These are phyloP conservation scores for Nautilus pompilius DNA, from an alignment of 1,140 invertebrate genomes.

Conservation along the genomic window DNA sequence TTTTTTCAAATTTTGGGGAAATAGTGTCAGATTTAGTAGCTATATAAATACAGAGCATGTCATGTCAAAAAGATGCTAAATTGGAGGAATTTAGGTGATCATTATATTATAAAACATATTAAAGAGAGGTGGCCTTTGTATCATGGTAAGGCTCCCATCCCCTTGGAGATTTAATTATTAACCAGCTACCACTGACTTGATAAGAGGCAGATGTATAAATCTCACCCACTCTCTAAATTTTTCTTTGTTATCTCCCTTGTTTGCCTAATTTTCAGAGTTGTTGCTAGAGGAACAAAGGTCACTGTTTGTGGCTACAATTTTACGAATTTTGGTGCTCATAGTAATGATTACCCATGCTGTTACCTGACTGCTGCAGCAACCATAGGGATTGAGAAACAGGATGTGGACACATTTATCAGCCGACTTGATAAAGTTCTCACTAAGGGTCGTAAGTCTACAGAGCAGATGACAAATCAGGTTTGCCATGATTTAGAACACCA, in stretches of 20 bases:
- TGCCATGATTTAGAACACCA: background rate
- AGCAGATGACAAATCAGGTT: background rate
- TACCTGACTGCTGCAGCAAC: constrained; percentile 72
- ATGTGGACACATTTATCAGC: constrained; percentile 67
- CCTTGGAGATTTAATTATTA: background rate
- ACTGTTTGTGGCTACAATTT: constrained; percentile 41
- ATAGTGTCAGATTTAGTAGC: no score
- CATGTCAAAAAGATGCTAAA: no score
- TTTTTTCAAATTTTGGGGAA: no score
- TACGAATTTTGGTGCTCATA: constrained; percentile 69
- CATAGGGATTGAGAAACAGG: constrained; percentile 67
- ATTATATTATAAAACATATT: no score
- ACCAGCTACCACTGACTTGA: background rate
- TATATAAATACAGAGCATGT: no score
- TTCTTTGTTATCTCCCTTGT: background rate
- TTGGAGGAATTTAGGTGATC: no score
- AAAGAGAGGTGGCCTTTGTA: no score
- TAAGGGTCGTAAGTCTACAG: constrained; percentile 13
- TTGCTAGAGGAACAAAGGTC: constrained; percentile 27
- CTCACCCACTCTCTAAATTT: background rate
- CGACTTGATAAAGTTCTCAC: constrained; percentile 62
- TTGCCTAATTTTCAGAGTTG: constrained; percentile 39
- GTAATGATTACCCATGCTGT: constrained; percentile 62
- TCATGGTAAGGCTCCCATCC: no score
- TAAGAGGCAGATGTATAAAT: background rate